A percentile compares a stretch with the other conserved stretches of the same genome.
phyloP scores from a whole-genome alignment of 1,140 invertebrate species.

The Stegodyphus mimosarum region DNA sequence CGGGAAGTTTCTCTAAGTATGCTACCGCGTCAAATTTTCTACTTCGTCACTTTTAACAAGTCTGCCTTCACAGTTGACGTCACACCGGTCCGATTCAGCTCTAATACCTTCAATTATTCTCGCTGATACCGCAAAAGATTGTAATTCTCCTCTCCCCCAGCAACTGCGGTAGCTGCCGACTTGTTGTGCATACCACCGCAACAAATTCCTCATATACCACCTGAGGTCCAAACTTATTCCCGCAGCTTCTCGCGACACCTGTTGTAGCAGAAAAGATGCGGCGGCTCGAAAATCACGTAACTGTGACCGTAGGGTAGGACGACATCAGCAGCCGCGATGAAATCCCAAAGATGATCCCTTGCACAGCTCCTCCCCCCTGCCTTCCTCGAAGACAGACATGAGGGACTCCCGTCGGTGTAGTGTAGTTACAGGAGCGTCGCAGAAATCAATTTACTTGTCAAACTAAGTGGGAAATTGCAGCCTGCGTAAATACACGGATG shows the following conservation, averaged over 20 bases:
- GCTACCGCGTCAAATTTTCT: too few relatives aligned
- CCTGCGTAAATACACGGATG: slow-evolving; percentile 60
- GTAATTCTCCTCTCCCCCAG: not conserved
- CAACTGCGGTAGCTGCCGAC: too few relatives aligned
- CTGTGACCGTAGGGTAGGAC: slow-evolving; percentile 22
- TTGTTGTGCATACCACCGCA: too few relatives aligned
- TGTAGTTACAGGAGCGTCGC: slow-evolving; percentile 62
- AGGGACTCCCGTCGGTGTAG: slow-evolving; percentile 58
- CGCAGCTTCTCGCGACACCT: slow-evolving; percentile 21
- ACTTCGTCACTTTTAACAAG: not conserved
- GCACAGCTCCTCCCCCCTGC: not conserved
- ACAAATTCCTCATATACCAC: not conserved
- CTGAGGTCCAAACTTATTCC: not conserved
- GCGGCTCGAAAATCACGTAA: slow-evolving; percentile 33
- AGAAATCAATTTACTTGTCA: slow-evolving; percentile 66
- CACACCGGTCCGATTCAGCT: too few relatives aligned
- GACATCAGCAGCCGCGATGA: not conserved
- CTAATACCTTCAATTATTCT: slow-evolving; percentile 3
- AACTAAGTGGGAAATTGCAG: slow-evolving; percentile 65
- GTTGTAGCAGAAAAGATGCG: slow-evolving; percentile 25
- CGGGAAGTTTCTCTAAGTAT: too few relatives aligned
- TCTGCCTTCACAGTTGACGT: too few relatives aligned
- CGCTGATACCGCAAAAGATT: slow-evolving; percentile 46
- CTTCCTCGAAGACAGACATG: not conserved
- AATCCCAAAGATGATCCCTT: slow-evolving; percentile 26